These are phyloP conservation scores for Oncorhynchus nerka DNA, from an alignment of 2,113 vertebrate species.

Conservation along the genomic window DNA sequence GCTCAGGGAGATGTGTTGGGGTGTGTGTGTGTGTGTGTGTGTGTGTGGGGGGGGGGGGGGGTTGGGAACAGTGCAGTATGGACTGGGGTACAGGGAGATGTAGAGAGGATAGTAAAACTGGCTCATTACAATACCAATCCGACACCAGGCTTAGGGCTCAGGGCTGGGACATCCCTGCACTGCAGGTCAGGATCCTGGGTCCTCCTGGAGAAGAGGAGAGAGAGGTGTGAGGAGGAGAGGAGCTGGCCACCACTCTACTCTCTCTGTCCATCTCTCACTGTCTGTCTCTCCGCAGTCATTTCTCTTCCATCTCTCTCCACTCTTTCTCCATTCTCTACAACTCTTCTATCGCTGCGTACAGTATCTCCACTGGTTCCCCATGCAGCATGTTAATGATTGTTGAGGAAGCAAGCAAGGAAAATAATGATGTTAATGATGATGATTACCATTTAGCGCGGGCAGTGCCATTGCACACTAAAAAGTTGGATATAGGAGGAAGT, in stretches of 20 bases:
- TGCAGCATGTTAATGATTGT: constrained; percentile 61
- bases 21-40: neutral
- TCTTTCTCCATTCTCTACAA: constrained; percentile 16
- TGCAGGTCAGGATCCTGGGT: constrained; percentile 45
- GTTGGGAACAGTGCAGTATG: constrained; percentile 20
- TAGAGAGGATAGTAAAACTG: constrained; percentile 59
- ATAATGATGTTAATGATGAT: constrained; percentile 37
- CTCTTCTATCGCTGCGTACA: neutral
- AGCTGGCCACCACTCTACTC: constrained; percentile 1
- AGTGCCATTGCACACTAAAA: constrained; percentile 27
- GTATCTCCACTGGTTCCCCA: constrained; percentile 25
- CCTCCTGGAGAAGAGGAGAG: constrained; percentile 26
- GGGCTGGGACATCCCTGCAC: constrained; percentile 49
- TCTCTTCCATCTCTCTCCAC: constrained; percentile 18
- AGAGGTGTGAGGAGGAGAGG: constrained; percentile 32
- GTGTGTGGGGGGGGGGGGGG: neutral
- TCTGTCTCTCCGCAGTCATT: constrained; percentile 27
- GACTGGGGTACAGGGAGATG: constrained; percentile 34
- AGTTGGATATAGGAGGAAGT: constrained; percentile 55
- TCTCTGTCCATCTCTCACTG: constrained; percentile 2
- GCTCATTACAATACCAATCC: constrained; percentile 92
- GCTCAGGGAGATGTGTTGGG: constrained; percentile 55
- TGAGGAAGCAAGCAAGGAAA: constrained; percentile 36
- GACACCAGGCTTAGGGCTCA: constrained; percentile 58
- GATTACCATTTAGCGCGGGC: constrained; percentile 63